Evolutionary conservation across 2,113 vertebrate genomes (phyloP).

Genomic region (Cranoglanis bouderius): DNA sequence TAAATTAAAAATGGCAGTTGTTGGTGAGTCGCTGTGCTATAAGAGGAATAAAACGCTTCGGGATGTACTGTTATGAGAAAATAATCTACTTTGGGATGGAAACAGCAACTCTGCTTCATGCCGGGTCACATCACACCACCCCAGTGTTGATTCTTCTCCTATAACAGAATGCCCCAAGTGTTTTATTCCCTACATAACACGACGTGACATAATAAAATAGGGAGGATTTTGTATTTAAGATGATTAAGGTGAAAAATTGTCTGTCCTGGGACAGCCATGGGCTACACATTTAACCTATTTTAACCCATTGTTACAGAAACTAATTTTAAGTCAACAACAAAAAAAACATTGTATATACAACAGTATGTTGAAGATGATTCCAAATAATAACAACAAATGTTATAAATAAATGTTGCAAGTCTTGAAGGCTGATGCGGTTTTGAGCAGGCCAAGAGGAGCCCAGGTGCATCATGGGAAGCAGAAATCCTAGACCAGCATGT

Average conservation of each 20-base stretch:
- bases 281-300: not conserved
- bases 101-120: too few species aligned
- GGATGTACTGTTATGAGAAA: not conserved
- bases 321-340: too few species aligned
- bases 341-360: not conserved
- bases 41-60: not conserved
- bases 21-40: too few species aligned
- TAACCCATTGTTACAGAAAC: not conserved
- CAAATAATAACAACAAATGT: not conserved
- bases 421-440: not conserved
- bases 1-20: too few species aligned
- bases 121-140: too few species aligned
- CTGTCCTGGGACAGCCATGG: too few species aligned
- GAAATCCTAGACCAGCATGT: not conserved
- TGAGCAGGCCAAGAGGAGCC: not conserved
- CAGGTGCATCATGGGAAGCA: slow-evolving; percentile 15
- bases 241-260: too few species aligned
- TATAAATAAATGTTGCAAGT: too few species aligned
- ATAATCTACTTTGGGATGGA: not conserved
- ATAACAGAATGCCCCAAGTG: not conserved
- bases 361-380: not conserved
- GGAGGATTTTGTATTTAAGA: too few species aligned
- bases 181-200: too few species aligned
- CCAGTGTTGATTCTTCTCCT: not conserved
- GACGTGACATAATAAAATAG: too few species aligned